Conservation (phyloP, 2,888 invertebrate genomes). For the Pristionchus exspectatus region DNA sequence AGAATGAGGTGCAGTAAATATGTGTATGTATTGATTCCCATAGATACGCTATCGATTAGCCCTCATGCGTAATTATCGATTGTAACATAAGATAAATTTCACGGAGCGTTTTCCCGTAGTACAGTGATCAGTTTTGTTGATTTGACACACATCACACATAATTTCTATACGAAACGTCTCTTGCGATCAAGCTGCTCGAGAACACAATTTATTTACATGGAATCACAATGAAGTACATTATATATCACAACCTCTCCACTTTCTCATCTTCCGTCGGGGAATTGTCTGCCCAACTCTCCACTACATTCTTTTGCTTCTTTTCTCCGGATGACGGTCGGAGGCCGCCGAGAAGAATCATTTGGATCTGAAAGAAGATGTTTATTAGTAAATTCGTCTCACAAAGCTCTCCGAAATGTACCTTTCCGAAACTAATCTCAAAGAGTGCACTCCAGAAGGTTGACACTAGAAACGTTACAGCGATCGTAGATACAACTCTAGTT, state of each 20-base stretch:
- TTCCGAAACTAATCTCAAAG: constrained; percentile 49
- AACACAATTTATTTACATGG: background rate
- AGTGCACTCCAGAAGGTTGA: constrained; percentile 51
- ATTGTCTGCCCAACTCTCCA: background rate
- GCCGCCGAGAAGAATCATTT: constrained; percentile 36
- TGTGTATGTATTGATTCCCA: background rate
- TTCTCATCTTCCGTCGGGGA: background rate
- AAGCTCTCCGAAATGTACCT: background rate
- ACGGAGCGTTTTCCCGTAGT: too few species aligned
- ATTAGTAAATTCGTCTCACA: background rate
- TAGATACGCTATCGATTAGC: background rate
- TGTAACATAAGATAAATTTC: background rate
- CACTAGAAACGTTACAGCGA: background rate
- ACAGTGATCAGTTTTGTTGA: too few species aligned
- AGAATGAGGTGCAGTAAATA: constrained; percentile 72
- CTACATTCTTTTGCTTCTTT: background rate
- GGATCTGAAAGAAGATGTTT: background rate
- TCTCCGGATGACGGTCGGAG: constrained; percentile 4
- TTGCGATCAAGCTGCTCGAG: too few species aligned
- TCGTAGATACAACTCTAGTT: background rate
- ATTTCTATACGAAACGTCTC: too few species aligned
- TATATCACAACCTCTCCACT: background rate
- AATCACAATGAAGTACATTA: background rate
- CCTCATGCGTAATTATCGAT: background rate
- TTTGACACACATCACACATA: too few species aligned